Evolutionary conservation across 2,888 invertebrate species (phyloP).

Genomic region (Aquatica leii): DNA sequence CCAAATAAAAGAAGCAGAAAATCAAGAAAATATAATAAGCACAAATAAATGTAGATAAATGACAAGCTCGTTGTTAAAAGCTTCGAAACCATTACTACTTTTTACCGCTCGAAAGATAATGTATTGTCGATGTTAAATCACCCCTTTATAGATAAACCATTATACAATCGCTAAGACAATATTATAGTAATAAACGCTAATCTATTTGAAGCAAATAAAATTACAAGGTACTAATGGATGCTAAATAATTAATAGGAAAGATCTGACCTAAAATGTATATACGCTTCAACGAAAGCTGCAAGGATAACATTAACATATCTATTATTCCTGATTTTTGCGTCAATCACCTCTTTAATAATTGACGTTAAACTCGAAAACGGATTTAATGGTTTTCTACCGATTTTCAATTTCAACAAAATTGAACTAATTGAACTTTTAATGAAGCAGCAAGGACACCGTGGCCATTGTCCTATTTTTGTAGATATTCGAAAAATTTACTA

Average conservation of each 20-base stretch:
- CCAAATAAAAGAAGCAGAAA: slow-evolving; percentile 10
- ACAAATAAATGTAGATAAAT: slow-evolving; percentile 12
- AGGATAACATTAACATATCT: slow-evolving; percentile 42
- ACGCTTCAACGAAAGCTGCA: background rate
- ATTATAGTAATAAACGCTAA: slow-evolving; percentile 9
- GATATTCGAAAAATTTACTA: background rate
- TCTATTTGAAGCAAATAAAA: slow-evolving; percentile 20
- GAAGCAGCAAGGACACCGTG: too few species aligned
- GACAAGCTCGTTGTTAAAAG: slow-evolving; percentile 10
- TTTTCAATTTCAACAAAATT: too few species aligned
- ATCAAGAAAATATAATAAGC: slow-evolving; percentile 10
- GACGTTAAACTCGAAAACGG: background rate
- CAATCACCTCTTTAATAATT: slow-evolving; percentile 35
- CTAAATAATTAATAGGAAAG: slow-evolving; percentile 23
- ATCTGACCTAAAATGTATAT: slow-evolving; percentile 8
- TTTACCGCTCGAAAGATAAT: slow-evolving; percentile 14
- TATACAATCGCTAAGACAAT: slow-evolving; percentile 3
- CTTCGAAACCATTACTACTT: slow-evolving; percentile 17
- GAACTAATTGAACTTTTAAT: too few species aligned
- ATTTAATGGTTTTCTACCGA: slow-evolving; percentile 4
- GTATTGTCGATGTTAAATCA: slow-evolving; percentile 2
- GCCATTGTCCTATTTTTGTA: too few species aligned
- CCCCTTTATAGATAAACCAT: slow-evolving; percentile 12
- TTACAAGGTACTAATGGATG: slow-evolving; percentile 24
- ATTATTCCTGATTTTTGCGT: slow-evolving; percentile 46